These are phyloP conservation scores for Anaspis maculata DNA, from an alignment of 2,888 invertebrate species.

Conservation along the genomic window DNA sequence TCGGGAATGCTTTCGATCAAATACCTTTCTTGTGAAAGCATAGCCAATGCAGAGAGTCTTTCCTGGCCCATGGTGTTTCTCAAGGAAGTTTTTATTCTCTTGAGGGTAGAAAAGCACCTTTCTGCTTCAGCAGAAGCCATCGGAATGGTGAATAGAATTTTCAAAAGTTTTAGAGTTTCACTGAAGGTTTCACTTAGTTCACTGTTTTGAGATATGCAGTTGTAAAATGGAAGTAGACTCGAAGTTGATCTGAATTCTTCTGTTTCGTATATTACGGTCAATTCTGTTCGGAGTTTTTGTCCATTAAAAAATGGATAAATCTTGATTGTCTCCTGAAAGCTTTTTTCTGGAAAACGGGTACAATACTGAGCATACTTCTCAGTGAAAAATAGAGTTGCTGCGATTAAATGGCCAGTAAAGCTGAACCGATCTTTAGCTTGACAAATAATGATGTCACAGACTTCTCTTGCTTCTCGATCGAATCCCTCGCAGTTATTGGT, in stretches of 20 bases:
- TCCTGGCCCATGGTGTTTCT: constrained; percentile 22
- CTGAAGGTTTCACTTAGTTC: constrained; percentile 18
- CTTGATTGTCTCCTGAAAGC: constrained; percentile 9
- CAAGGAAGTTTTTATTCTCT: constrained; percentile 23
- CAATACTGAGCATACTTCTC: constrained; percentile 15
- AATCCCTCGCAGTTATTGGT: too few species aligned
- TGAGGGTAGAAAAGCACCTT: too few species aligned
- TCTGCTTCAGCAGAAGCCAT: constrained; percentile 24
- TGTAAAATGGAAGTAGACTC: constrained; percentile 12
- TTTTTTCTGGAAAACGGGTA: constrained; percentile 16
- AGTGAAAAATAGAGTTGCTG: constrained; percentile 19
- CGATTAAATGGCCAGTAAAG: constrained; percentile 23
- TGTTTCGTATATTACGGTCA: constrained; percentile 20
- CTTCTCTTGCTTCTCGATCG: constrained; percentile 20
- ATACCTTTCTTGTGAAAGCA: constrained; percentile 12
- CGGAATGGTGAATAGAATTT: constrained; percentile 24
- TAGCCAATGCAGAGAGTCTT: constrained; percentile 21
- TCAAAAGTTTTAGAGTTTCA: constrained; percentile 22
- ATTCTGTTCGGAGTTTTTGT: constrained; percentile 21
- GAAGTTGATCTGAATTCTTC: constrained; percentile 16
- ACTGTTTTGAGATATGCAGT: constrained; percentile 19
- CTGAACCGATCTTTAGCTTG: constrained; percentile 21
- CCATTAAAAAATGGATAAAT: constrained; percentile 18
- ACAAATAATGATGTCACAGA: constrained; percentile 23
- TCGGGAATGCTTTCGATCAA: constrained; percentile 6